Base-by-base conservation (phyloP, 2,888 invertebrate genomes). In the Neoascia interrupta region DNA sequence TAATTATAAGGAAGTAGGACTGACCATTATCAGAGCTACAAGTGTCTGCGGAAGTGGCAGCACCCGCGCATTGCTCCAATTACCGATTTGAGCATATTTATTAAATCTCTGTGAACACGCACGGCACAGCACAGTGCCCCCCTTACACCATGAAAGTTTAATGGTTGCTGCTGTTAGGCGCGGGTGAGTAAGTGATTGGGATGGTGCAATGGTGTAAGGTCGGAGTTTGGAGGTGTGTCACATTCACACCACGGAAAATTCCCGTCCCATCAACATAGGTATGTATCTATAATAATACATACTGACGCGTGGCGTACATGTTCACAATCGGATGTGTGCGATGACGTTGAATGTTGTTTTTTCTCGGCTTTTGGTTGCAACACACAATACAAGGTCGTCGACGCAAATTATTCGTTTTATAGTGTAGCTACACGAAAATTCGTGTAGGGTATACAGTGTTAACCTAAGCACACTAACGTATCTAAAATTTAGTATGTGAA, bases 401-500 rank as follows among this genome's bases (percentile, higher is more conserved):
- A 64, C 63, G 36, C 49, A 51, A 69, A 69, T 49, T 60, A 31
- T 31, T 31, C 58, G 53, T 15, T 43, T 63, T 54, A 76, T 43
- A 76, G 70, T 53, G 58, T 76, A 70, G 60, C 56, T 63, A 75
- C 69, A 75, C 63, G 43, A 51, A 31, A 54, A 60, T 76, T 66
- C 53, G 58, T 70, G 37, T 76, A 70, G 58, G 64, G 69, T 58
- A 73, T 36, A 45, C 15, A 8, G 34, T 68, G 26, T 43, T n/a
- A 19, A 68, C 16, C 49, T 45, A 36, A 63, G 23, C 79, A 79
- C 66, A 79, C 79, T 51, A 68, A 34, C 51, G 60, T 61, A 68
- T n/a, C 8, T 68, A 49, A 79, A 79, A 79, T 61, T 76, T 79
- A 61, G 79, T 79, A 73, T 79, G 79, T 79, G 68, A 73, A 56